Evolutionary conservation across 2,888 invertebrate species (phyloP).

Genomic region (Diarsia dahlii): DNA sequence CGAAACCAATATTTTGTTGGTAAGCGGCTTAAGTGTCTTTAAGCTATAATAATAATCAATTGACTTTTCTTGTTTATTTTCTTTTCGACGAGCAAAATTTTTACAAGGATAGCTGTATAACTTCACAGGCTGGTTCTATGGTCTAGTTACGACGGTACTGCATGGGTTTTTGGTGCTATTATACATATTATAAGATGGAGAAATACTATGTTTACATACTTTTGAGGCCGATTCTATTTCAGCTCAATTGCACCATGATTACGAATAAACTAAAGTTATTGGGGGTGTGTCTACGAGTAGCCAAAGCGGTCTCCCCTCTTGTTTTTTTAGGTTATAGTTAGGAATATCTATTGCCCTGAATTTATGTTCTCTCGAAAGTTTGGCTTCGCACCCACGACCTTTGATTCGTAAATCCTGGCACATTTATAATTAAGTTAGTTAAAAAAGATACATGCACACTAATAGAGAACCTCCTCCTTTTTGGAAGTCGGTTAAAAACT

Average conservation of each 20-base stretch:
- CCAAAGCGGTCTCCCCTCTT: no score
- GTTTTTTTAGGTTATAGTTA: no score
- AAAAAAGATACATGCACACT: no score
- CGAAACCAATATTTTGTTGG: constrained; percentile 12
- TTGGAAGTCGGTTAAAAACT: no score
- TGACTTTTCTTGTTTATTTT: background rate
- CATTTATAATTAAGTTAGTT: background rate
- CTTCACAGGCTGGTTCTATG: background rate
- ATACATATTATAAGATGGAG: no score
- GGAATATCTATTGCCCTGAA: no score
- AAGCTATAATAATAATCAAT: background rate
- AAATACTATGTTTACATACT: no score
- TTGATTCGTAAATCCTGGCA: background rate
- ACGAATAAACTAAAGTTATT: no score
- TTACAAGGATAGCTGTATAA: background rate
- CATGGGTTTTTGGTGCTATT: background rate
- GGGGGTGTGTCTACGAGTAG: no score
- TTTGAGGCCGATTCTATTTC: no score
- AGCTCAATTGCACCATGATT: no score
- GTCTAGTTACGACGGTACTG: background rate
- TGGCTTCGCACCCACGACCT: background rate
- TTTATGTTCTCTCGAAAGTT: background rate
- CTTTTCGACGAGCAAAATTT: background rate
- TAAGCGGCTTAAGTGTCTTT: background rate
- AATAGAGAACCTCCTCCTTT: no score